Conservation (phyloP, 2,797 vertebrate genomes). For the Chromis chromis region DNA sequence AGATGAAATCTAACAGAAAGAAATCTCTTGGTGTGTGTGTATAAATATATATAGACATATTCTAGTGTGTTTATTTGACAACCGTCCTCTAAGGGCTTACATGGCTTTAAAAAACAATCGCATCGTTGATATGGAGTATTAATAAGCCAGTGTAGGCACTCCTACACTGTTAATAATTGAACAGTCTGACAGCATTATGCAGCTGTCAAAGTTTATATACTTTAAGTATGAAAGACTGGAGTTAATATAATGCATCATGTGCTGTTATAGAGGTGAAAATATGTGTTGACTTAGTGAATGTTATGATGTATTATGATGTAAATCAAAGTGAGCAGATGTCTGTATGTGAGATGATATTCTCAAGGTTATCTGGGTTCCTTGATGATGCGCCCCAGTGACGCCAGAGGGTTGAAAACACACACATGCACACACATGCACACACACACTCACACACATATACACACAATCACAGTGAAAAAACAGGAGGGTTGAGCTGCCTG, state of each 20-base stretch:
- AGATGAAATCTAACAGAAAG: background rate
- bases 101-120: constrained; percentile 4
- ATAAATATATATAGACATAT: background rate
- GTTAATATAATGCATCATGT: background rate
- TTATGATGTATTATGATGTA: constrained; percentile 1
- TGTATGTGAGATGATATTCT: constrained; percentile 49
- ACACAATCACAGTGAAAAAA: background rate
- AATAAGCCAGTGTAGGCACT: background rate
- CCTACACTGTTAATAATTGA: constrained; percentile 18
- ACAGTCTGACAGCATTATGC: background rate
- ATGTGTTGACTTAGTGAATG: background rate
- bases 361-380: constrained; percentile 75
- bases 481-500: background rate
- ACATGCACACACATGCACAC: constrained; percentile 12
- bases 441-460: constrained; percentile 1
- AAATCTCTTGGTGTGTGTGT: background rate
- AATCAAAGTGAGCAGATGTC: constrained; percentile 17
- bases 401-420: constrained; percentile 30
- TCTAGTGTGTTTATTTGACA: constrained; percentile 6
- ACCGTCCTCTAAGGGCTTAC: background rate
- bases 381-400: constrained; percentile 50
- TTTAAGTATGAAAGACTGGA: constrained; percentile 3
- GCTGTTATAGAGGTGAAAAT: background rate
- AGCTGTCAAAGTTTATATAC: constrained; percentile 8
- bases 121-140: constrained; percentile 6